phyloP scores from a whole-genome alignment of 2,888 invertebrate genomes.

The Dicyrtomina minuta region DNA sequence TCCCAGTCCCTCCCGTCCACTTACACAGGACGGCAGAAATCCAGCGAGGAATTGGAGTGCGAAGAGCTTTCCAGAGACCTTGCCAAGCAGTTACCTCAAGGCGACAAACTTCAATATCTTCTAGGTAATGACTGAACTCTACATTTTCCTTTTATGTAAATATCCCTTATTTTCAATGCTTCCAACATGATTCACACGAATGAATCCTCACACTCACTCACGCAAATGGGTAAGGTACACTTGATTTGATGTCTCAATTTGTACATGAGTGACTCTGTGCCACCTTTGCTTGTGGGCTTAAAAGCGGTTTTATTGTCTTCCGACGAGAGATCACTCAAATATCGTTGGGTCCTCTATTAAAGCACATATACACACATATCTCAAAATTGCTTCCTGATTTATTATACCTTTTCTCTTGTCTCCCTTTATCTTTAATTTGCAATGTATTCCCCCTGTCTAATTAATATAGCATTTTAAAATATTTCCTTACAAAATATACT shows the following conservation, averaged over 20 bases:
- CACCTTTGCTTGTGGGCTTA: constrained; percentile 7
- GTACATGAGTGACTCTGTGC: constrained; percentile 18
- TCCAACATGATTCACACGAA: constrained; percentile 20
- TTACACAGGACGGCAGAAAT: constrained; percentile 61
- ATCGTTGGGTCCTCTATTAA: too few species aligned
- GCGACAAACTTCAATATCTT: constrained; percentile 68
- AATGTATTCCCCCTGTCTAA: too few species aligned
- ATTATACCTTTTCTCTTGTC: too few species aligned
- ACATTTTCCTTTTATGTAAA: too few species aligned
- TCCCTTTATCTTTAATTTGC: too few species aligned
- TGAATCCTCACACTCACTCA: background rate
- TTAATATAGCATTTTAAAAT: too few species aligned
- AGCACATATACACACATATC: too few species aligned
- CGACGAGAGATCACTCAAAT: too few species aligned
- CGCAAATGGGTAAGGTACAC: constrained; percentile 6
- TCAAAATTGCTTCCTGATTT: too few species aligned
- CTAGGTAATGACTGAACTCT: constrained; percentile 58
- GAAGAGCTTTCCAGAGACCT: constrained; percentile 65
- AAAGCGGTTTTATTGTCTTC: too few species aligned
- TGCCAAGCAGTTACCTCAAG: constrained; percentile 57
- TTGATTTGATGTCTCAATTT: constrained; percentile 29
- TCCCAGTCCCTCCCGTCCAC: constrained; percentile 6
- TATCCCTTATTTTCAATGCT: constrained; percentile 19
- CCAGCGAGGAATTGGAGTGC: constrained; percentile 76
- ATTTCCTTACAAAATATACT: too few species aligned